phyloP scores from a whole-genome alignment of 2,797 vertebrate genomes.

The Loriculus beryllinus region DNA sequence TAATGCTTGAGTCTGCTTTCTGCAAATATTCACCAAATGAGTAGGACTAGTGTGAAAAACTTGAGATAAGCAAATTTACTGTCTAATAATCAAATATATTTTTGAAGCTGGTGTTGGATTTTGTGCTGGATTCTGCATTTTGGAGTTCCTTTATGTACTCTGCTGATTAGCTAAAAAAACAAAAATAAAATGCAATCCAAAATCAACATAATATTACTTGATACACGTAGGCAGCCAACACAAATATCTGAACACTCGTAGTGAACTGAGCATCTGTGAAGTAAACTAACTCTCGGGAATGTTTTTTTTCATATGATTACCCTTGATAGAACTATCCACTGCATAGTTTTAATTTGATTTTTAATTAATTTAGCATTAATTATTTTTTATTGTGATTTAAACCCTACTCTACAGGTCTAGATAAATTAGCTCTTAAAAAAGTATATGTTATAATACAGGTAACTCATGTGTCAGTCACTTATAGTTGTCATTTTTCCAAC shows the following conservation, averaged over 20 bases:
- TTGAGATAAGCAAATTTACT: constrained; percentile 38
- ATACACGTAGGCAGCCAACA: background rate
- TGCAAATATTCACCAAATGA: constrained; percentile 43
- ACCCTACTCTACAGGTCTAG: background rate
- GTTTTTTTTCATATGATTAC: background rate
- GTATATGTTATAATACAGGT: background rate
- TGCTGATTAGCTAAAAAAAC: background rate
- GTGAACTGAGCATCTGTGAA: background rate
- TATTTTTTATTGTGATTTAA: constrained; percentile 17
- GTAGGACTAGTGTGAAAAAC: constrained; percentile 3
- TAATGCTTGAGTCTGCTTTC: constrained; percentile 23
- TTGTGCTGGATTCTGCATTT: background rate
- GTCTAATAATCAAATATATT: constrained; percentile 2
- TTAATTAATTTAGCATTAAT: constrained; percentile 28
- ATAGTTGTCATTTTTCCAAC: background rate
- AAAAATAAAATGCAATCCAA: background rate
- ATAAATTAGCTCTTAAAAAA: background rate
- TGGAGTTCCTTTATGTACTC: background rate
- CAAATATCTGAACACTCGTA: background rate
- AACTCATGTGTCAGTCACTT: background rate
- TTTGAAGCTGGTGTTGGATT: constrained; percentile 3
- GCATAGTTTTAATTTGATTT: background rate
- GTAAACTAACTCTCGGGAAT: background rate
- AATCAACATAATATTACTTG: background rate
- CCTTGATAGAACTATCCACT: background rate